Conservation (phyloP, 2,888 invertebrate genomes). For the Cybosia mesomella region DNA sequence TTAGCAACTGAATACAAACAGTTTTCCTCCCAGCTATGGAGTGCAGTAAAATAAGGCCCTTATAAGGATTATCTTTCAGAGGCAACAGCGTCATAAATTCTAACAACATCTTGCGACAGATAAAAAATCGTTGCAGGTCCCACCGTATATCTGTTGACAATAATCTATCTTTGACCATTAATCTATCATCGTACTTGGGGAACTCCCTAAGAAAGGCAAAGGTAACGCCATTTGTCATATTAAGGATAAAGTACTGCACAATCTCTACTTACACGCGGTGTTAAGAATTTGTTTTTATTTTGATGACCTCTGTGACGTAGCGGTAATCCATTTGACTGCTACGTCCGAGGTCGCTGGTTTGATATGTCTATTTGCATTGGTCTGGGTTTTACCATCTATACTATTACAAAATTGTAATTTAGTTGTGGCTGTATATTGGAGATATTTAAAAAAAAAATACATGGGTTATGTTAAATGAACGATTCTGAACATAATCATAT, state of each 20-base stretch:
- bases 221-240: conserved; percentile 41
- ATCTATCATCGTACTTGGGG: conserved; percentile 34
- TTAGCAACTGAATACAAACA: neutral
- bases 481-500: too few species aligned
- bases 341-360: too few species aligned
- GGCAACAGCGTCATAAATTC: conserved; percentile 15
- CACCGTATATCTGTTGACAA: conserved; percentile 25
- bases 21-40: neutral
- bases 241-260: conserved; percentile 30
- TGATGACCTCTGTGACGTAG: neutral
- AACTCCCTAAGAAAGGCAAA: conserved; percentile 20
- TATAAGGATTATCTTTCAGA: conserved; percentile 9
- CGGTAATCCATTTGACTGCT: too few species aligned
- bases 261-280: conserved; percentile 17
- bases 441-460: too few species aligned
- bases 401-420: too few species aligned
- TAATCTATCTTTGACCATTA: conserved; percentile 42
- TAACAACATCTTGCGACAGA: conserved; percentile 14
- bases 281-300: conserved; percentile 3
- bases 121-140: conserved; percentile 17
- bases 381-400: too few species aligned
- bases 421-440: too few species aligned
- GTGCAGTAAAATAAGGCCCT: neutral
- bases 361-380: too few species aligned
- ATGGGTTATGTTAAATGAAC: too few species aligned